These are phyloP conservation scores for Oncorhynchus mykiss DNA, from an alignment of 2,113 vertebrate genomes.

Conservation along the genomic window DNA sequence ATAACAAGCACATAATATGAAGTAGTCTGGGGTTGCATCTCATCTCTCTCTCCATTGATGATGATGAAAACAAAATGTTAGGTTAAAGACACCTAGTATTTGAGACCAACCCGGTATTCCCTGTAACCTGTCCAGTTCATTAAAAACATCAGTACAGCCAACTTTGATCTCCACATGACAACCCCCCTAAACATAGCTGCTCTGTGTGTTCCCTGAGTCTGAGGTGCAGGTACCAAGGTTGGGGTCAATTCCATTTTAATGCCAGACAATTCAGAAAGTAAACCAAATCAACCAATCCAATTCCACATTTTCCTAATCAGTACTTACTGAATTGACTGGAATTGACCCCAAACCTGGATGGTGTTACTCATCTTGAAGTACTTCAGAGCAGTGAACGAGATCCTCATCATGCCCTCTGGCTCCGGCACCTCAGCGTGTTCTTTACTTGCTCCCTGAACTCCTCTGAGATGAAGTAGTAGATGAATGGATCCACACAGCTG, in stretches of 20 bases:
- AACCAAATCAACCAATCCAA: too few species aligned
- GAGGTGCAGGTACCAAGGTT: constrained; percentile 66
- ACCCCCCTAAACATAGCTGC: constrained; percentile 65
- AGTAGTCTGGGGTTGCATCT: too few species aligned
- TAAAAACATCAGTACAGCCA: neutral
- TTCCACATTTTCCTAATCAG: too few species aligned
- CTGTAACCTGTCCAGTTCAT: neutral
- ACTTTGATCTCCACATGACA: neutral
- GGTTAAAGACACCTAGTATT: too few species aligned
- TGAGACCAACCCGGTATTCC: neutral
- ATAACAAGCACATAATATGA: too few species aligned
- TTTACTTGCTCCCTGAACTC: constrained; percentile 90
- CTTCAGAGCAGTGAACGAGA: constrained; percentile 83
- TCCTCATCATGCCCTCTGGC: constrained; percentile 80
- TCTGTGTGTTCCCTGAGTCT: constrained; percentile 69
- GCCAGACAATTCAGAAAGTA: too few species aligned
- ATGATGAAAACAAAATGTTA: too few species aligned
- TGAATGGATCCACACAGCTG: constrained; percentile 92
- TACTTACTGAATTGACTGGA: too few species aligned
- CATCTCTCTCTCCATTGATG: too few species aligned
- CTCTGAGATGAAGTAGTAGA: constrained; percentile 93
- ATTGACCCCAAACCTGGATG: too few species aligned
- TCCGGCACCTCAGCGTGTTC: constrained; percentile 86
- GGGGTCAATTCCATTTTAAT: too few species aligned
- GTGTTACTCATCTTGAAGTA: constrained; percentile 71